Evolutionary conservation across 2,797 vertebrate genomes (phyloP), one percentile per base, ranked within the genome.

Genomic region (Argyrosomus regius): DNA sequence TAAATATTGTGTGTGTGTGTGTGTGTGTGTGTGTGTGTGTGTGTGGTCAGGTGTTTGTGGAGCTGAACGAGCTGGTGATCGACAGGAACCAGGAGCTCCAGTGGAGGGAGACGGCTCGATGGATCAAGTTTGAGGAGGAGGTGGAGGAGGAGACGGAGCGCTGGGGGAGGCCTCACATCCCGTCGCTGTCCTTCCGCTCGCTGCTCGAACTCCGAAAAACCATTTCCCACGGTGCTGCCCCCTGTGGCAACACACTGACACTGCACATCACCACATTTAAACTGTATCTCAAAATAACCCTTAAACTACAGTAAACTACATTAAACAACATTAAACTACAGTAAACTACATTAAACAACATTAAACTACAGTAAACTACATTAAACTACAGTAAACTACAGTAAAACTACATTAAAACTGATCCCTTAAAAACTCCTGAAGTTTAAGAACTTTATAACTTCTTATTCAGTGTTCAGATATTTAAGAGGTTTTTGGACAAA

Each of bases 61-160:
- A 98, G 92, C 94, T 99, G 82, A 97, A 98, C 0, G 97, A 98
- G 91, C 90, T 98, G 89, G 94, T 97, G 75, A 82, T 96, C 46
- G 97, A 98, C 92, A 95, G 96, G 89, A 97, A 97, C 91, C 97
- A 98, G 91, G 97, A 98, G 93, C 94, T 97, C 78, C 97, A 97
- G 90, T 99, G 98, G 98, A 95, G 96, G 73, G 97, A 98, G 89
- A 98, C 96, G 0, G 97, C 96, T 0, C 96, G 97, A 24, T 98
- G 98, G 98, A 97, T 98, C 90, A 97, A 97, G 85, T 98, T 97
- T 9, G 98, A 98, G 85, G 97, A 98, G 87, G 97, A 98, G 0
- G 96, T 97, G 83, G 97, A 98, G 83, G 96, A 96, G 87, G 97
- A 98, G 92, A 97, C 97, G 0, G 97, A 97, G 24, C 96, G 96